Evolutionary conservation across 1,140 invertebrate species (phyloP).

Genomic region (Brachionus paranguensis): DNA sequence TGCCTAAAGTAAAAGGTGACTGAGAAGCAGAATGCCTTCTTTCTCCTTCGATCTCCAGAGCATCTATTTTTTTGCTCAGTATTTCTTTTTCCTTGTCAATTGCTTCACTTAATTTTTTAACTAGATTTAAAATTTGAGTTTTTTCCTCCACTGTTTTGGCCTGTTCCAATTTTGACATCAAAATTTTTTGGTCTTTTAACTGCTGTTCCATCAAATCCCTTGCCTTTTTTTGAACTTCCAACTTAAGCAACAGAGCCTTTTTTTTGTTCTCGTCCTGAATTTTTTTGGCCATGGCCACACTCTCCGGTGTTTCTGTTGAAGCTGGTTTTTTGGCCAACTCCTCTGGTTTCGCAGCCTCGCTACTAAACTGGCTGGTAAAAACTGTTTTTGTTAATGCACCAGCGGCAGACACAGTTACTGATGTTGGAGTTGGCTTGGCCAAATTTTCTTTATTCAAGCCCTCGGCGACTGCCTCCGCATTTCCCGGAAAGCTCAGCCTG

Average conservation of each 20-base stretch:
- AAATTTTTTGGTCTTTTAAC: constrained; percentile 33
- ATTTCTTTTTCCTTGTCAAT: constrained; percentile 40
- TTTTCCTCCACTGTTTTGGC: constrained; percentile 32
- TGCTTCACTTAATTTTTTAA: constrained; percentile 29
- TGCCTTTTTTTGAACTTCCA: constrained; percentile 14
- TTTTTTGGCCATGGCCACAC: constrained; percentile 7
- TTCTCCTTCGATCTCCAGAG: background rate
- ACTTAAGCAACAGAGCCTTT: constrained; percentile 3
- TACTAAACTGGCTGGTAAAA: background rate
- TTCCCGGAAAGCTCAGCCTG: background rate
- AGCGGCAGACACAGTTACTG: background rate
- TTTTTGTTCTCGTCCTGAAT: constrained; percentile 34
- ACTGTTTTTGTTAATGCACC: constrained; percentile 9
- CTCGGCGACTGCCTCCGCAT: background rate
- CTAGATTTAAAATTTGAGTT: constrained; percentile 27
- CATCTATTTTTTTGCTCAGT: constrained; percentile 14
- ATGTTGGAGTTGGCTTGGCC: background rate
- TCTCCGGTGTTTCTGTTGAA: background rate
- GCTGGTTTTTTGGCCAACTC: background rate
- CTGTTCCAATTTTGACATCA: constrained; percentile 14
- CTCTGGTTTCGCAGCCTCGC: background rate
- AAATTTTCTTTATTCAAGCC: constrained; percentile 26
- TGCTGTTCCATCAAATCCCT: constrained; percentile 21
- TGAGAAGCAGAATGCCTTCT: background rate
- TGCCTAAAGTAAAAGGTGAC: background rate